Evolutionary conservation across 2,888 invertebrate species (phyloP).

Genomic region (Drosophila anceps): DNA sequence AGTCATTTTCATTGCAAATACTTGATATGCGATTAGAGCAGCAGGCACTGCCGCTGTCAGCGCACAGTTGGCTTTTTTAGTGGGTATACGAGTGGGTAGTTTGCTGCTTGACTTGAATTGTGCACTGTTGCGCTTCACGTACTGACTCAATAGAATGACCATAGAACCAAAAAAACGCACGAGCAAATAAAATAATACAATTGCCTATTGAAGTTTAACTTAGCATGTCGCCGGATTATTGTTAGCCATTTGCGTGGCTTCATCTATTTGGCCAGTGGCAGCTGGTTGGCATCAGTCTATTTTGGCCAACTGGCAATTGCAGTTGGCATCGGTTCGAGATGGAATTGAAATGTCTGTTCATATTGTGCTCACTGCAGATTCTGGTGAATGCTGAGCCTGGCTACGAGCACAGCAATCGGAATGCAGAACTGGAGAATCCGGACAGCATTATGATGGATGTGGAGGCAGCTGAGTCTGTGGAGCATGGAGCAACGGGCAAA

Average conservation of each 20-base stretch:
- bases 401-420: conserved; percentile 36
- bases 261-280: conserved; percentile 34
- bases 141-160: conserved; percentile 41
- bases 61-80: neutral
- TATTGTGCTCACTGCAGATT: conserved; percentile 24
- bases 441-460: conserved; percentile 70
- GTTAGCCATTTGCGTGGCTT: conserved; percentile 37
- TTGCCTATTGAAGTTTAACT: conserved; percentile 66
- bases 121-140: conserved; percentile 64
- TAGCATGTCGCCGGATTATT: conserved; percentile 73
- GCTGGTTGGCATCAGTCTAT: conserved; percentile 40
- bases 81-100: conserved; percentile 25
- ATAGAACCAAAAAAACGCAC: conserved; percentile 30
- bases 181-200: conserved; percentile 41
- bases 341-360: conserved; percentile 13
- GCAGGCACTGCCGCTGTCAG: neutral
- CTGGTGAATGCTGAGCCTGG: conserved; percentile 37
- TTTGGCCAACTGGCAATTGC: conserved; percentile 29
- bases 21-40: neutral
- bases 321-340: conserved; percentile 44
- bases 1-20: neutral
- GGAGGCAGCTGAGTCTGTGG: conserved; percentile 35
- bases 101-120: conserved; percentile 39
- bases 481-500: conserved; percentile 48
- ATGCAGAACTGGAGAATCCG: conserved; percentile 38